Base-by-base conservation (phyloP, 1,140 invertebrate genomes). In the Cataglyphis hispanica region DNA sequence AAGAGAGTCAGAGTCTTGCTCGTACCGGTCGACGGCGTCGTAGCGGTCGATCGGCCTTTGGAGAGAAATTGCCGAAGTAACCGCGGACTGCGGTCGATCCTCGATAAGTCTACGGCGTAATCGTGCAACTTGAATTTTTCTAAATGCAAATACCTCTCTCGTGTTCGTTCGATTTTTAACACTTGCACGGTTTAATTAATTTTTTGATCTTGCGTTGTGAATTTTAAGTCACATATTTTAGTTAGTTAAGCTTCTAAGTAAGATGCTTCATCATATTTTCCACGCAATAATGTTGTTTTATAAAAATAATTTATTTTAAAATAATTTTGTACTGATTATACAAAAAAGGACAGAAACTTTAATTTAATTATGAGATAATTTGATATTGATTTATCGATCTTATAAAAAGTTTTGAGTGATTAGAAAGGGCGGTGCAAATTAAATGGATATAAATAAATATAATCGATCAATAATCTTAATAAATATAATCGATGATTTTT, bases 51-150 rank as follows among this genome's bases (percentile, higher is more conserved):
- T 86, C 83, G 74, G 85, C 86, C 80, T 89, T 69, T 86, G 77
- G 90, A 74, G 84, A 50, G 53, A 74, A 86, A 86, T 66, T 53
- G 72, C 16, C 31, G 72, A 70, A 78, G 84, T 46, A 83, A 83
- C 67, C 67, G 37, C 67, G 50, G 37, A 1, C 25, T 72, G 67
- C 78, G 78, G 67, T 83, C 19, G 40, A 74, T 83, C 56, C 67
- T 83, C 78, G 43, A 74, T 46, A 58, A 58, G 25, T 72, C 25
- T 31, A 83, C 40, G 19, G 2, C 22, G 53, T 74, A 61, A 61
- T 74, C 40, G 37, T 72, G 53, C 66, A 31, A 72, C 34, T 60
- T 19, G 34, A 46, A 13, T 43, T 72, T 83, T 83, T 74, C 2
- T 19, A 31, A 60, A 40, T 34, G 22, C 7, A 22, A 34, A 19